Conservation (phyloP, 2,797 vertebrate species). For the Eidolon dupreanum region DNA sequence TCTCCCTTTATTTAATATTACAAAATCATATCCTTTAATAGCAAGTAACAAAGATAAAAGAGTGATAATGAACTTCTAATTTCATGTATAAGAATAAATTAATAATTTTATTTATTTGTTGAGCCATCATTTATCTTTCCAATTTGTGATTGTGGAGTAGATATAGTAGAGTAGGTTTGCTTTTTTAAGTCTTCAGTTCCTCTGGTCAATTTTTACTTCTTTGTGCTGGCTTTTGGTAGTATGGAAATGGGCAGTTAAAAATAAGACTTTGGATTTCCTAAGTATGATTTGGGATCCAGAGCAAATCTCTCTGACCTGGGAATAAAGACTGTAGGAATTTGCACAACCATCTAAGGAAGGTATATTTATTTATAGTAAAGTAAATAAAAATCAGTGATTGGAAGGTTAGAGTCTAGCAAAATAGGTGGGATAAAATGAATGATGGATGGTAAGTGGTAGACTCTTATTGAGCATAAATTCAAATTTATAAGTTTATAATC, state of each 20-base stretch:
- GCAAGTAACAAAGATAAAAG: conserved; percentile 2
- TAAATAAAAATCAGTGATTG: not conserved
- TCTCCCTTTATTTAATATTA: not conserved
- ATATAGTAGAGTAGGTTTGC: not conserved
- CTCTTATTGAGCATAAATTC: not conserved
- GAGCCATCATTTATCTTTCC: not conserved
- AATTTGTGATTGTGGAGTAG: not conserved
- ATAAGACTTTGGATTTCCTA: not conserved
- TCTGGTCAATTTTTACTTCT: conserved; percentile 24
- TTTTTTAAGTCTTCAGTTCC: conserved; percentile 13
- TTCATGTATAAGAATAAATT: not conserved
- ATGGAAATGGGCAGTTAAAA: conserved; percentile 12
- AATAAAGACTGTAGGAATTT: not conserved
- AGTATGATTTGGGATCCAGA: not conserved
- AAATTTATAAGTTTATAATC: not conserved
- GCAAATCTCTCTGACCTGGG: not conserved
- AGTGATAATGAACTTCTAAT: not conserved
- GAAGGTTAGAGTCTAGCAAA: not conserved
- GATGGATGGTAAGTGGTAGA: not conserved
- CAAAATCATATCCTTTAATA: not conserved
- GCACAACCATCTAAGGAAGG: not conserved
- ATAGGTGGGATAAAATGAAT: not conserved
- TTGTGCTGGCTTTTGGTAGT: not conserved
- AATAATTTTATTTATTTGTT: not conserved
- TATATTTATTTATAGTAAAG: not conserved